A percentile compares a stretch with the other conserved stretches of the same genome.
These are phyloP conservation scores for Potamarius usumacintae DNA, from an alignment of 2,113 vertebrate genomes.

Conservation along the genomic window DNA sequence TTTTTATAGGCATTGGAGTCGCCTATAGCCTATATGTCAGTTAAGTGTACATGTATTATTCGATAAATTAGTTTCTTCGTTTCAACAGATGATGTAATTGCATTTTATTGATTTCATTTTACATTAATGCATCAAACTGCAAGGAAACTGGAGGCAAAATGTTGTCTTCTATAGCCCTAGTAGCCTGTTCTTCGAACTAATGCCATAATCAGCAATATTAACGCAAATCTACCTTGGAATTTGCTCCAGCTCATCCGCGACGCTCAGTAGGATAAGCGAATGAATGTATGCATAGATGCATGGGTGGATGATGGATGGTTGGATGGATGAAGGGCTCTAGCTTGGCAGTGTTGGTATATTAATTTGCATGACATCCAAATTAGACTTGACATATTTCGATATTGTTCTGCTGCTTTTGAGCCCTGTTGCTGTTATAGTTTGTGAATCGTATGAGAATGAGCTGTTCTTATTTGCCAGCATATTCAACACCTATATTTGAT, in stretches of 20 bases:
- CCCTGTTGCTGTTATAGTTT: background rate
- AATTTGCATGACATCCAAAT: background rate
- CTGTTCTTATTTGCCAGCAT: background rate
- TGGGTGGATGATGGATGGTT: too few species aligned
- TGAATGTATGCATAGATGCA: too few species aligned
- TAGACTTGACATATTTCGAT: too few species aligned
- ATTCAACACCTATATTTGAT: background rate
- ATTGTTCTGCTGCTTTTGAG: background rate
- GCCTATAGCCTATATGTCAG: background rate
- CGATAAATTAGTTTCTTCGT: background rate
- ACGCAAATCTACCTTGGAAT: too few species aligned
- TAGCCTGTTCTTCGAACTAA: background rate
- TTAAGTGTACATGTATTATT: background rate
- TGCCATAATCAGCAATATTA: background rate
- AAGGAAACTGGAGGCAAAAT: background rate
- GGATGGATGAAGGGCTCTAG: too few species aligned
- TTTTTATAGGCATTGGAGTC: background rate
- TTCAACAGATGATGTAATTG: background rate
- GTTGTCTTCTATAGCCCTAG: background rate
- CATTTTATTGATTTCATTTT: background rate
- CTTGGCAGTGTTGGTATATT: background rate
- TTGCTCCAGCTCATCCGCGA: too few species aligned
- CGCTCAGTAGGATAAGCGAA: too few species aligned
- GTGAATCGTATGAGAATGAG: background rate
- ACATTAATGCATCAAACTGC: background rate